Percentiles rank a stretch among this genome's conserved stretches.
These are phyloP conservation scores for Caracal caracal DNA, from an alignment of 2,113 vertebrate genomes.

Conservation along the genomic window DNA sequence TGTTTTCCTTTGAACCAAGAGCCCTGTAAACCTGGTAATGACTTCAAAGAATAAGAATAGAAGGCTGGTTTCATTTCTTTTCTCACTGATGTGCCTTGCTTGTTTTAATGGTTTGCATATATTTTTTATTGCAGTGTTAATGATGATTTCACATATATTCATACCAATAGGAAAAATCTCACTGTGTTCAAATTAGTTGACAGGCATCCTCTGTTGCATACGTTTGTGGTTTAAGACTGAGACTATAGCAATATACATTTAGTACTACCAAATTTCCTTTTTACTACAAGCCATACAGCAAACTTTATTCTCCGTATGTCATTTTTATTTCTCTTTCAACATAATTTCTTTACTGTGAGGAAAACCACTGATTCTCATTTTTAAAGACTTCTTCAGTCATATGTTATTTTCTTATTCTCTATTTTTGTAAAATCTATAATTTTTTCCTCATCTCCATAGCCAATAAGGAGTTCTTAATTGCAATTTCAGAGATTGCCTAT, in stretches of 20 bases:
- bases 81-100: conserved; percentile 10
- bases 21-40: conserved; percentile 31
- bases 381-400: conserved; percentile 34
- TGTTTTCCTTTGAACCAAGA: conserved; percentile 37
- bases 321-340: conserved; percentile 62
- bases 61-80: conserved; percentile 29
- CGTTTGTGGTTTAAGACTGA: conserved; percentile 57
- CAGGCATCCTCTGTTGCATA: background rate
- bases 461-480: background rate
- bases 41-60: conserved; percentile 20
- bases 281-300: conserved; percentile 31
- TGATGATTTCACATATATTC: conserved; percentile 7
- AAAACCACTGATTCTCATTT: background rate
- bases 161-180: background rate
- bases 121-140: conserved; percentile 60
- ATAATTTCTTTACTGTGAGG: conserved; percentile 53
- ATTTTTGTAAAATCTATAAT: conserved; percentile 19
- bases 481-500: background rate
- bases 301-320: conserved; percentile 43
- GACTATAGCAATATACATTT: background rate
- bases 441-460: background rate
- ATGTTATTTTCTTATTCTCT: background rate
- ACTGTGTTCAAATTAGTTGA: conserved; percentile 44
- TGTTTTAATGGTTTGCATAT: background rate
- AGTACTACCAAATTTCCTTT: conserved; percentile 43